A percentile compares a stretch with the other conserved stretches of the same genome.
phyloP scores from a whole-genome alignment of 2,113 vertebrate genomes.

The Oriolus oriolus region DNA sequence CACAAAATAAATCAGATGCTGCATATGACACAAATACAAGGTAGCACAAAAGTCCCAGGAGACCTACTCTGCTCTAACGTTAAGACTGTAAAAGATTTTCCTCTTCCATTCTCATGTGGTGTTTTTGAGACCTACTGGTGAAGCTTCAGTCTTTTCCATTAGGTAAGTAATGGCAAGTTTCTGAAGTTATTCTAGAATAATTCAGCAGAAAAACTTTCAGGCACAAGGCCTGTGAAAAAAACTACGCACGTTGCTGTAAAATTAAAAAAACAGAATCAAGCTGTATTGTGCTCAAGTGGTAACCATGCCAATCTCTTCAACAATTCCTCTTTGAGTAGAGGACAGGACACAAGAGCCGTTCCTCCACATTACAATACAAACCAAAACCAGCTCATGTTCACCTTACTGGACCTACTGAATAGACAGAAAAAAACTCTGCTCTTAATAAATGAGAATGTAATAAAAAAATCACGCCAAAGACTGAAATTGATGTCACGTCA shows the following conservation, averaged over 20 bases:
- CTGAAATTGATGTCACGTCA: background rate
- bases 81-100: background rate
- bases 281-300: background rate
- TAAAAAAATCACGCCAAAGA: background rate
- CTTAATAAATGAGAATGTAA: background rate
- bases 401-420: background rate
- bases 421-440: background rate
- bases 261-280: background rate
- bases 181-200: background rate
- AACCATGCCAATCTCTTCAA: background rate
- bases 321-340: background rate
- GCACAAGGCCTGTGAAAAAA: background rate
- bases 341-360: background rate
- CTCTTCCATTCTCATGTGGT: background rate
- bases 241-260: fast-evolving
- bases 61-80: background rate
- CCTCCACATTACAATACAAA: background rate
- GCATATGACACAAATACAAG: background rate
- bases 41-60: background rate
- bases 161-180: background rate
- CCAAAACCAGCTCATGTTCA: background rate
- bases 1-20: background rate
- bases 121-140: background rate
- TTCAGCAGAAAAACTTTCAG: background rate
- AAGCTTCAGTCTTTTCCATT: background rate